phyloP scores from a whole-genome alignment of 1,140 invertebrate species.

The Drosophila bocki region DNA sequence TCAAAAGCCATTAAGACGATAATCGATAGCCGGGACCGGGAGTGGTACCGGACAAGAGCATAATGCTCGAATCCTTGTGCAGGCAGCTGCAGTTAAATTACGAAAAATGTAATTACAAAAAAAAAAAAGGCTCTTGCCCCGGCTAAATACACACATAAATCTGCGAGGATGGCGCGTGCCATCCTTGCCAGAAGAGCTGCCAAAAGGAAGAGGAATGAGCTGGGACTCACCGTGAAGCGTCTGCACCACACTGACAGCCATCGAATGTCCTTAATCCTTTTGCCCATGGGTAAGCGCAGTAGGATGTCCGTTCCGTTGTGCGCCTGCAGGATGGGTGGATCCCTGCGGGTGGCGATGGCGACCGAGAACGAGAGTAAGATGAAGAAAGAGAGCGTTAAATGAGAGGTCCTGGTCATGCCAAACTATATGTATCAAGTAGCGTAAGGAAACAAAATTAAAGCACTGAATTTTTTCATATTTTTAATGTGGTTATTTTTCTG shows the following conservation, averaged over 20 bases:
- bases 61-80: conserved; percentile 43
- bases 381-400: conserved; percentile 20
- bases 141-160: conserved; percentile 72
- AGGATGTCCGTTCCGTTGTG: conserved; percentile 93
- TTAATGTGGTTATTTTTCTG: background rate
- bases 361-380: conserved; percentile 23
- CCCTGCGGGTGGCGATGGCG: conserved; percentile 86
- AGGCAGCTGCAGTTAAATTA: conserved; percentile 69
- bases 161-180: conserved; percentile 68
- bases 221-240: conserved; percentile 92
- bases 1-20: conserved; percentile 33
- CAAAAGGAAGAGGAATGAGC: conserved; percentile 15
- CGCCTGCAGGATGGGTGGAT: conserved; percentile 90
- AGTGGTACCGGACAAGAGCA: conserved; percentile 8
- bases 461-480: background rate
- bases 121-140: conserved; percentile 34
- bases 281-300: conserved; percentile 92
- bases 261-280: conserved; percentile 93
- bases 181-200: conserved; percentile 27
- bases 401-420: conserved; percentile 15
- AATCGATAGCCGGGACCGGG: conserved; percentile 46
- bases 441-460: background rate
- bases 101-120: conserved; percentile 76
- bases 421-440: conserved; percentile 17
- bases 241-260: conserved; percentile 96